Evolutionary conservation across 2,888 invertebrate species (phyloP).

Genomic region (Girardia tigrina): DNA sequence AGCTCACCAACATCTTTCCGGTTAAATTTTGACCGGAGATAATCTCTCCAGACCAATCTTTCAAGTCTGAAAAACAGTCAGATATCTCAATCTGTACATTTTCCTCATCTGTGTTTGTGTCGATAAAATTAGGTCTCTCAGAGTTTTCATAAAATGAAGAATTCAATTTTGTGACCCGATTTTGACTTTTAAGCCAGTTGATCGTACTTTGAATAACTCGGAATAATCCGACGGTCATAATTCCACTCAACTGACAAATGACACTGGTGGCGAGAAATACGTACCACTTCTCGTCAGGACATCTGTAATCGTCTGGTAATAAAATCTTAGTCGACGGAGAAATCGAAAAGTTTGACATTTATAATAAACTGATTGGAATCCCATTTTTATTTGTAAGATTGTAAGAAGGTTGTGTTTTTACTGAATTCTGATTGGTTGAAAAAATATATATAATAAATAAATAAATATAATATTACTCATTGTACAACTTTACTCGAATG

Average conservation of each 20-base stretch:
- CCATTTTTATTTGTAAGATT: slow-evolving; percentile 7
- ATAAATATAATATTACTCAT: too few species aligned
- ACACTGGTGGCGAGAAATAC: background rate
- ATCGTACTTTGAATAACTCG: background rate
- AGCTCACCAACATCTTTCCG: slow-evolving; percentile 35
- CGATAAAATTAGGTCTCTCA: background rate
- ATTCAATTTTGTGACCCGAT: background rate
- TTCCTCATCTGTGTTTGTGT: background rate
- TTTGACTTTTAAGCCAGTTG: background rate
- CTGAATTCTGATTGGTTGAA: too few species aligned
- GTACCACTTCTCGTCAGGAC: slow-evolving; percentile 11
- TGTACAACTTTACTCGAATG: too few species aligned
- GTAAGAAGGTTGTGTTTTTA: too few species aligned
- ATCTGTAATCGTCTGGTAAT: background rate
- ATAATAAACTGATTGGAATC: background rate
- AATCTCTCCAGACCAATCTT: slow-evolving; percentile 38
- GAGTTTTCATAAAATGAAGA: background rate
- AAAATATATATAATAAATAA: too few species aligned
- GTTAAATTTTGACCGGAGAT: slow-evolving; percentile 37
- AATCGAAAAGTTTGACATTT: slow-evolving; percentile 8
- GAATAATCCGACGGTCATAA: background rate
- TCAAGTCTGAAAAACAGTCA: slow-evolving; percentile 38
- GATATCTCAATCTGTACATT: background rate
- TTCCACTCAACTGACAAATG: background rate
- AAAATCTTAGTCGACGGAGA: too few species aligned